Base-by-base conservation (phyloP, 2,888 invertebrate species). In the Bembecia ichneumoniformis region DNA sequence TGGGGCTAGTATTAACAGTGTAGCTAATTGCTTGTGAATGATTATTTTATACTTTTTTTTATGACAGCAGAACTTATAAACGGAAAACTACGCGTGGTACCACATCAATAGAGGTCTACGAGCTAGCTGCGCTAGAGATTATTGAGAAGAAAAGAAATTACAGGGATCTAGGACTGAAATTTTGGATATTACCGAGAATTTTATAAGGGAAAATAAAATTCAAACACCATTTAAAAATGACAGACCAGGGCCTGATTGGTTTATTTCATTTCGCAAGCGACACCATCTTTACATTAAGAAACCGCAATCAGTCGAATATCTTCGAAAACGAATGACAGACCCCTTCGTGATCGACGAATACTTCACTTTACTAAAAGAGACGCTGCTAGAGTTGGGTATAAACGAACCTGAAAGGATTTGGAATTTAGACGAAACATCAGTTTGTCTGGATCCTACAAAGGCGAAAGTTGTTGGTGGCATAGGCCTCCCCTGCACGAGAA, bases 161-260 rank as follows among this genome's bases (percentile, higher is more conserved):
- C n/a, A n/a, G n/a, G n/a, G n/a, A n/a, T n/a, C n/a, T n/a, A n/a
- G n/a, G n/a, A n/a, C n/a, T n/a, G n/a, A n/a, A n/a, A n/a, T n/a
- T n/a, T n/a, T n/a, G n/a, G n/a, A n/a, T n/a, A n/a, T n/a, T n/a
- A n/a, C n/a, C n/a, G n/a, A n/a, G n/a, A n/a, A n/a, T n/a, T n/a
- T n/a, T n/a, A n/a, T n/a, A n/a, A n/a, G n/a, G n/a, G n/a, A n/a
- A n/a, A 57, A 58, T 44, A 46, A 52, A 5, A 28, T 56, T 11
- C 20, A 44, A n/a, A 55, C 52, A 1, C 52, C 55, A 35, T 35
- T 35, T 47, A 54, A 49, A 43, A 16, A 60, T 48, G 51, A 45
- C 10, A 54, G 15, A 46, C 57, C 56, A 10, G 60, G 62, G 1
- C 4, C 35, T 13, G 57, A 59, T 15, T 63, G 58, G 59, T 60